Percentiles rank a stretch among this genome's conserved stretches.
These are phyloP conservation scores for Emydocephalus ijimae DNA, from an alignment of 2,113 vertebrate species.

Conservation along the genomic window DNA sequence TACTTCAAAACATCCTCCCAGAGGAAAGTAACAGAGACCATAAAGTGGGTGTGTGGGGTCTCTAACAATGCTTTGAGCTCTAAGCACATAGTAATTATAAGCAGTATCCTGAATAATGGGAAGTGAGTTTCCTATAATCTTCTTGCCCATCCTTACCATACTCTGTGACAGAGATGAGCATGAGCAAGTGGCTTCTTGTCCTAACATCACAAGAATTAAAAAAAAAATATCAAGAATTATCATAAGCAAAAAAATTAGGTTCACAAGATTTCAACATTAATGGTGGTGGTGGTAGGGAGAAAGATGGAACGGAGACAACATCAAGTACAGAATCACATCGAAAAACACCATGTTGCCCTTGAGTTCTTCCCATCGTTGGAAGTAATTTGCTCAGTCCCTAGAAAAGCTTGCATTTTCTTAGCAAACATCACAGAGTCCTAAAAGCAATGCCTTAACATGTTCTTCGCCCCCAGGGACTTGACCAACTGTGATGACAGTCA, in stretches of 20 bases:
- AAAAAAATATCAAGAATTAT: background rate
- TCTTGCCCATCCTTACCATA: too few relatives aligned
- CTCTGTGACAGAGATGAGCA: slow-evolving; percentile 43
- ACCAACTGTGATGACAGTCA: slow-evolving; percentile 47
- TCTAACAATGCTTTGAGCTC: too few relatives aligned
- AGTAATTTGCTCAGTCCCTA: slow-evolving; percentile 44
- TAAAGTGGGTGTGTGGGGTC: too few relatives aligned
- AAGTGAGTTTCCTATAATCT: too few relatives aligned
- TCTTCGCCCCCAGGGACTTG: slow-evolving; percentile 44
- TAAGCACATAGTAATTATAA: too few relatives aligned
- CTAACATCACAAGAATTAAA: slow-evolving; percentile 49
- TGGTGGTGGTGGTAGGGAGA: background rate
- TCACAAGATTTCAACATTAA: slow-evolving; percentile 14
- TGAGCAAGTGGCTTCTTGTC: slow-evolving; percentile 46
- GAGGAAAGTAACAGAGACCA: too few relatives aligned
- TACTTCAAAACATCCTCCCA: too few relatives aligned
- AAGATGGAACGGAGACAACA: slow-evolving; percentile 26
- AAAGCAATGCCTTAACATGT: slow-evolving; percentile 53
- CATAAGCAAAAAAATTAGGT: slow-evolving; percentile 43
- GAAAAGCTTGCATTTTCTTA: slow-evolving; percentile 53
- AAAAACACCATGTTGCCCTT: slow-evolving; percentile 51
- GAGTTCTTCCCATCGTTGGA: background rate
- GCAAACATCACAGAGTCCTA: slow-evolving; percentile 49
- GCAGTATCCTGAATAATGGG: too few relatives aligned
- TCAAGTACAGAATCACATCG: slow-evolving; percentile 21